These are phyloP conservation scores for Semnornis frantzii DNA, from an alignment of 2,113 vertebrate species.

Conservation along the genomic window DNA sequence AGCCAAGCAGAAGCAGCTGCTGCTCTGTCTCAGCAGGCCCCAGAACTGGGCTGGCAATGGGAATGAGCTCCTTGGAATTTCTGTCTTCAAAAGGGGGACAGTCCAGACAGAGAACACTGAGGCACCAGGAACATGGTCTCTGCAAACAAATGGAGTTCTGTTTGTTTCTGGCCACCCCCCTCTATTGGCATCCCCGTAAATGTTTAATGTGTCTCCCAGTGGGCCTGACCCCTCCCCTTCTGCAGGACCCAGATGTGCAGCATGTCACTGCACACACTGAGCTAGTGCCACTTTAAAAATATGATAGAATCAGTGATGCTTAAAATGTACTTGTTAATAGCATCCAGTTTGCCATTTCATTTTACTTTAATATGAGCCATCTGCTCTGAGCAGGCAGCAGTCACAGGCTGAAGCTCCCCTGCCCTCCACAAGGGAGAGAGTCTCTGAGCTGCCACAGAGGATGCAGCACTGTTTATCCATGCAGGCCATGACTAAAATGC, in stretches of 20 bases:
- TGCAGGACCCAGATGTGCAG: neutral
- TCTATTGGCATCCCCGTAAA: neutral
- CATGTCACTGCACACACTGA: neutral
- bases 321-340: slow-evolving; percentile 64
- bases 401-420: neutral
- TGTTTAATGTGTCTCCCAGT: neutral
- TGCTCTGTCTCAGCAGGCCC: neutral
- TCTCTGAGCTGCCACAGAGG: neutral
- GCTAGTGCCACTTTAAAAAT: slow-evolving; percentile 18
- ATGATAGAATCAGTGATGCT: slow-evolving; percentile 41
- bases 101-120: neutral
- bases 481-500: neutral
- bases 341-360: slow-evolving; percentile 5
- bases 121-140: neutral
- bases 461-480: neutral
- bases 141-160: neutral
- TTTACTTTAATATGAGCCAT: slow-evolving; percentile 51
- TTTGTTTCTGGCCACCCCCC: neutral
- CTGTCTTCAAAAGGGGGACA: neutral
- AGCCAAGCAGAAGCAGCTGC: neutral
- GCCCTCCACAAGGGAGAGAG: neutral
- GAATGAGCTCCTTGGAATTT: neutral
- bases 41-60: neutral
- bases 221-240: neutral
- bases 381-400: slow-evolving; percentile 47